A percentile compares a stretch with the other conserved stretches of the same genome.
Conservation (phyloP, 2,113 vertebrate species). For the Urocolius indicus region DNA sequence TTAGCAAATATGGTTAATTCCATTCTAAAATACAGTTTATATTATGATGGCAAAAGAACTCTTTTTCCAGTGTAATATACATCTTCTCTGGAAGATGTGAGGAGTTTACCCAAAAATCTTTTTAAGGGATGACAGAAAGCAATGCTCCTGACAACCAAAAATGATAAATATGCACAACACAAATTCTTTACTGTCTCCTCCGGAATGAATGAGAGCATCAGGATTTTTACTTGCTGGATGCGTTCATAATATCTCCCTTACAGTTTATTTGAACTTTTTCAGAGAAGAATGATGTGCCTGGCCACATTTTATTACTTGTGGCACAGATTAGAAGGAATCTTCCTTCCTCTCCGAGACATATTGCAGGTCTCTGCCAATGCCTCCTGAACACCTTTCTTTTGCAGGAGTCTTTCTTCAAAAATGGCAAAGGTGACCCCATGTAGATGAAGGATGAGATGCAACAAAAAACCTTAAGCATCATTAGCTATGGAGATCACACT, state of each 20-base stretch:
- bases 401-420: constrained; percentile 24
- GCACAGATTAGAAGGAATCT: constrained; percentile 17
- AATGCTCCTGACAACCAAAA: constrained; percentile 14
- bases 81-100: not conserved
- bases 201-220: not conserved
- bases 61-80: not conserved
- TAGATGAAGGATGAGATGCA: constrained; percentile 13
- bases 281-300: constrained; percentile 22
- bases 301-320: constrained; percentile 37
- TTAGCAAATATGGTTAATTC: not conserved
- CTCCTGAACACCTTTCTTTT: not conserved
- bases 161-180: not conserved
- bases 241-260: constrained; percentile 31
- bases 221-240: not conserved
- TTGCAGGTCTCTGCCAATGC: not conserved
- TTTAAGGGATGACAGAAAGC: not conserved
- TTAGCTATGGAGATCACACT: constrained; percentile 47
- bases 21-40: not conserved
- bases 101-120: constrained; percentile 1
- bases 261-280: constrained; percentile 35
- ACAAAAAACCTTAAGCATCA: constrained; percentile 49
- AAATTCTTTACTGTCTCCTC: not conserved
- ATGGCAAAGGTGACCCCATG: constrained; percentile 51
- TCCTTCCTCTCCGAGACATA: not conserved
- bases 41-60: not conserved